Evolutionary conservation across 2,888 invertebrate genomes (phyloP), one percentile per base, ranked within the genome.

Genomic region (Lottia scabra): DNA sequence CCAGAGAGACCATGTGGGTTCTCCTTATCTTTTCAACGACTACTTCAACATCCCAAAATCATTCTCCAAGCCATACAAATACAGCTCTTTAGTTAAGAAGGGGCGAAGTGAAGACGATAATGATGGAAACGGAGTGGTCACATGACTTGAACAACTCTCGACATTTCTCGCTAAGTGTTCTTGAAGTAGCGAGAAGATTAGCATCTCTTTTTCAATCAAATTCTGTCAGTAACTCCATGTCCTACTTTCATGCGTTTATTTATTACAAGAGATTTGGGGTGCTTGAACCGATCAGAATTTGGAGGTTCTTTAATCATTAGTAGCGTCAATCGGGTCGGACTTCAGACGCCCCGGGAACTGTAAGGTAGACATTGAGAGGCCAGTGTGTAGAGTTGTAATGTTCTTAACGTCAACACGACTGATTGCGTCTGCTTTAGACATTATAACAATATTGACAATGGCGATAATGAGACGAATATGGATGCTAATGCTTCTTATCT

Each of bases 91-190:
- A 69, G 63, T 63, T 63, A 69, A 69, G 68, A 69, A 69, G 68
- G 68, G 68, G 68, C 71, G 71, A 71, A 67, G 67, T 63, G 67
- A 71, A 74, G 74, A 74, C 64, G 74, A 71, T 74, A 74, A 74
- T 74, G 71, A 74, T 68, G 74, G 68, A 71, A 74, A 65, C 56
- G 74, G 56, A 70, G 67, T 46, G 71, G 74, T 74, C 74, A 74
- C 74, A 71, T 74, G 74, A 70, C 65, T 45, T 71, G 56, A 63
- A 74, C 68, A 65, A 63, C 71, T 67, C 74, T 68, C 70, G 68
- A 74, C 74, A 74, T 74, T 67, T 64, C 63, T 43, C 63, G 71
- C 6, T 26, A 62, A 71, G 71, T 45, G 64, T 67, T 38, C 66
- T 65, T 43, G 56, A 26, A 56, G 15, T 16, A 26, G 70, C 44